Base-by-base conservation (phyloP, 2,888 invertebrate genomes). In the Anagyrus pseudococci region DNA sequence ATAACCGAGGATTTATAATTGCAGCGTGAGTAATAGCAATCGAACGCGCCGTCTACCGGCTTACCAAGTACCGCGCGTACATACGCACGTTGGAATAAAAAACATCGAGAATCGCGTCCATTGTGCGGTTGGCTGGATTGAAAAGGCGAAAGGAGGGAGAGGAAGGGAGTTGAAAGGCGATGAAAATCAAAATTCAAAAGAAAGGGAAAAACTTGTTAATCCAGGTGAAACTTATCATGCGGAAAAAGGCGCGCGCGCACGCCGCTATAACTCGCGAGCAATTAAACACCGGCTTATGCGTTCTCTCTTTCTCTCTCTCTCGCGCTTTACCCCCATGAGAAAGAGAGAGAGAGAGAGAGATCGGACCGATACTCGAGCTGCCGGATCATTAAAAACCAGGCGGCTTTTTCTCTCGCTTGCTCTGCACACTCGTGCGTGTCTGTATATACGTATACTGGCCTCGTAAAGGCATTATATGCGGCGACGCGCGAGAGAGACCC, bases 341-440 rank as follows among this genome's bases (percentile, higher is more conserved):
- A 17, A 43, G 7, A 10, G 43, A 33, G 43, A 20, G 43, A n/a
- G 17, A 15, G 20, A 10, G 33, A 19, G 40, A 25, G 37, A 56
- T 47, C 47, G 22, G 20, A n/a, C 37, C 56, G 56, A 57, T 57
- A 57, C 56, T 47, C 40, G 23, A 56, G 37, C 15, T 8, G 23
- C 15, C 29, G 43, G 43, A 61, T 61, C 55, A 61, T 61, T 61
- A 55, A 61, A 61, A 61, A 43, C 40, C 43, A 20, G 25, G 19
- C 29, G 26, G 23, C 25, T 25, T 15, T 22, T n/a, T 23, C 22
- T 26, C 19, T 55, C 46, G 10, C 22, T 8, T 10, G 17, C 20
- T 46, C 6, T 29, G 15, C 33, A 7, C 19, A 43, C 56, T 56
- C 4, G 53, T 53, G 33, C 2, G 15, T 2, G 4, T 37, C 8